Percentiles rank a stretch among this genome's conserved stretches.
Evolutionary conservation across 2,888 invertebrate genomes (phyloP).

Genomic region (Tanytarsus gracilentus): DNA sequence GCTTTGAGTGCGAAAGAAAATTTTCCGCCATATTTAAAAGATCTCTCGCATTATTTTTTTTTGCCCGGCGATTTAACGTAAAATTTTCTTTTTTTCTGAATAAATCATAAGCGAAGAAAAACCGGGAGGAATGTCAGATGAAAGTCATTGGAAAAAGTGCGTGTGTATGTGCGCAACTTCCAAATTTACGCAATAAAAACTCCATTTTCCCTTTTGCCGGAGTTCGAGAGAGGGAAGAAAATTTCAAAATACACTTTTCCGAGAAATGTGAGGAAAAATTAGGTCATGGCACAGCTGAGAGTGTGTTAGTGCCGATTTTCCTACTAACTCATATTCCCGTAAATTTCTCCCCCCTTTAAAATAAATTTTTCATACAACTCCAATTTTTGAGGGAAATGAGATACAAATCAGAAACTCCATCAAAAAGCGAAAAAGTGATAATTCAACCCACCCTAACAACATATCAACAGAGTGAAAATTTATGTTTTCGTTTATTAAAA

Average conservation of each 20-base stretch:
- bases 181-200: slow-evolving; percentile 25
- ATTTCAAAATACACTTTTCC: background rate
- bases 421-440: too few relatives aligned
- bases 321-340: background rate
- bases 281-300: background rate
- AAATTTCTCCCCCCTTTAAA: background rate
- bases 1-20: background rate
- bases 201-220: slow-evolving; percentile 8
- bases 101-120: background rate
- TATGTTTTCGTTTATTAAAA: background rate
- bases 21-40: background rate
- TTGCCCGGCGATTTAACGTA: background rate
- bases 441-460: background rate
- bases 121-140: slow-evolving; percentile 26
- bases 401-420: too few relatives aligned
- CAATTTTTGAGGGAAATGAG: too few relatives aligned
- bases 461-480: background rate
- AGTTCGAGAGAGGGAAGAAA: background rate
- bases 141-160: background rate
- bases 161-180: slow-evolving; percentile 10
- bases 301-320: background rate
- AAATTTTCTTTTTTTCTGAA: background rate
- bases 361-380: too few relatives aligned
- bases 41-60: background rate
- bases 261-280: background rate